Conservation (phyloP, 23 tunicate species). For the Aplidium turbinatum region DNA sequence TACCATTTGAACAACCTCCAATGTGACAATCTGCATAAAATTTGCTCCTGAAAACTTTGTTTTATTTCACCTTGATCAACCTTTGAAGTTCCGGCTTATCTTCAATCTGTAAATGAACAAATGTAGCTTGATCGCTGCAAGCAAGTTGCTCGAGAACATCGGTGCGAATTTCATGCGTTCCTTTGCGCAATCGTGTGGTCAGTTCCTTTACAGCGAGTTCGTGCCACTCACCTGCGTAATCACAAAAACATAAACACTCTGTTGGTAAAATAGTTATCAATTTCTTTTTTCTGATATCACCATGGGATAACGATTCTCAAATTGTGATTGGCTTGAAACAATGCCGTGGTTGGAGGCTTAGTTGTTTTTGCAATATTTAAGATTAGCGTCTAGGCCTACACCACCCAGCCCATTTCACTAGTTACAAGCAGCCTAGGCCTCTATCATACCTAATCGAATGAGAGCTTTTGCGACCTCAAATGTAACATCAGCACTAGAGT, state of each 20-base stretch:
- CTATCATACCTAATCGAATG: constrained; percentile 65
- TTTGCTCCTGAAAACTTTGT: too few relatives aligned
- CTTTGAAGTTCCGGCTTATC: constrained; percentile 27
- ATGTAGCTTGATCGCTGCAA: constrained; percentile 42
- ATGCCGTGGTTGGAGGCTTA: too few relatives aligned
- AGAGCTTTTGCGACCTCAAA: constrained; percentile 69
- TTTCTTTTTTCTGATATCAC: too few relatives aligned
- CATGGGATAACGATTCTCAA: too few relatives aligned
- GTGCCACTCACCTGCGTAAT: constrained; percentile 58
- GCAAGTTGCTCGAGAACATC: constrained; percentile 56
- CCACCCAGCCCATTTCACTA: too few relatives aligned
- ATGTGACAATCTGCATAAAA: too few relatives aligned
- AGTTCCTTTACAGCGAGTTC: constrained; percentile 37
- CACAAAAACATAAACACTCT: not conserved
- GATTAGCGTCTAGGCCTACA: too few relatives aligned
- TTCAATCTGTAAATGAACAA: constrained; percentile 11
- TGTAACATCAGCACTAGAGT: constrained; percentile 24
- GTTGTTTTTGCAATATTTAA: too few relatives aligned
- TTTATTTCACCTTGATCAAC: constrained; percentile 56
- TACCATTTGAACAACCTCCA: too few relatives aligned
- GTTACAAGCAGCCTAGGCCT: too few relatives aligned
- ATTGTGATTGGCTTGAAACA: too few relatives aligned
- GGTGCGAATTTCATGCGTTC: constrained; percentile 28
- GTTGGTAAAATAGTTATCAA: too few relatives aligned
- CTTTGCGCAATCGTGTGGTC: constrained; percentile 12